Evolutionary conservation across 1,140 invertebrate genomes (phyloP).

Genomic region (Asbolus verrucosus): DNA sequence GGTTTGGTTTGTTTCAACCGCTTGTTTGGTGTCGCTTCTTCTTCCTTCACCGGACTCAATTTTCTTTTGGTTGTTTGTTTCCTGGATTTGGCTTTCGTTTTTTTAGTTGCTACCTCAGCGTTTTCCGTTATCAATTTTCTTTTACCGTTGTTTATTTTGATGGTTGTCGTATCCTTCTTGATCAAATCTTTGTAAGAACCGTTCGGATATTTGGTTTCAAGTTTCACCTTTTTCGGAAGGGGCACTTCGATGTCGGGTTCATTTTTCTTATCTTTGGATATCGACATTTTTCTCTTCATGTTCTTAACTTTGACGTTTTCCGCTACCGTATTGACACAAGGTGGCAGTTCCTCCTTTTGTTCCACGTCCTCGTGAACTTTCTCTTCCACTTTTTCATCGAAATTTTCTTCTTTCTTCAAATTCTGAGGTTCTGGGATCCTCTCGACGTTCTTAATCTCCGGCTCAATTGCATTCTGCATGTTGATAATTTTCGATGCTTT

Average conservation of each 20-base stretch:
- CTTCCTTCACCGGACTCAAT: slow-evolving; percentile 65
- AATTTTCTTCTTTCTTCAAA: slow-evolving; percentile 46
- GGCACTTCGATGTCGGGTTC: slow-evolving; percentile 27
- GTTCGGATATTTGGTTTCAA: slow-evolving; percentile 43
- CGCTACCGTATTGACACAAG: slow-evolving; percentile 61
- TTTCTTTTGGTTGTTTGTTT: slow-evolving; percentile 57
- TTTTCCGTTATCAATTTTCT: slow-evolving; percentile 63
- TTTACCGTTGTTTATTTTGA: slow-evolving; percentile 65
- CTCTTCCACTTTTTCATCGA: slow-evolving; percentile 47
- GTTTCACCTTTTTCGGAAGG: slow-evolving; percentile 51
- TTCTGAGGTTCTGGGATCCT: slow-evolving; percentile 7
- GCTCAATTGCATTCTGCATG: background rate
- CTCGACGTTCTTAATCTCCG: slow-evolving; percentile 15
- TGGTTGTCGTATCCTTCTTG: slow-evolving; percentile 62
- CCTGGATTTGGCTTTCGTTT: slow-evolving; percentile 50
- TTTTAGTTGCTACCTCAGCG: slow-evolving; percentile 35
- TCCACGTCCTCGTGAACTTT: slow-evolving; percentile 4
- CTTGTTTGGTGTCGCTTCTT: slow-evolving; percentile 52
- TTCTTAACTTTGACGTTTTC: slow-evolving; percentile 65
- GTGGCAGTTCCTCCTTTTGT: slow-evolving; percentile 52
- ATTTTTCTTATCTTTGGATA: slow-evolving; percentile 52
- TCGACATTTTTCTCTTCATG: slow-evolving; percentile 62
- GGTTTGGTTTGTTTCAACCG: slow-evolving; percentile 53
- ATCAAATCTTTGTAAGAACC: slow-evolving; percentile 66
- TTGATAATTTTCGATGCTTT: slow-evolving; percentile 8